These are phyloP conservation scores for Masticophis lateralis DNA, from an alignment of 2,797 vertebrate species.

Conservation along the genomic window DNA sequence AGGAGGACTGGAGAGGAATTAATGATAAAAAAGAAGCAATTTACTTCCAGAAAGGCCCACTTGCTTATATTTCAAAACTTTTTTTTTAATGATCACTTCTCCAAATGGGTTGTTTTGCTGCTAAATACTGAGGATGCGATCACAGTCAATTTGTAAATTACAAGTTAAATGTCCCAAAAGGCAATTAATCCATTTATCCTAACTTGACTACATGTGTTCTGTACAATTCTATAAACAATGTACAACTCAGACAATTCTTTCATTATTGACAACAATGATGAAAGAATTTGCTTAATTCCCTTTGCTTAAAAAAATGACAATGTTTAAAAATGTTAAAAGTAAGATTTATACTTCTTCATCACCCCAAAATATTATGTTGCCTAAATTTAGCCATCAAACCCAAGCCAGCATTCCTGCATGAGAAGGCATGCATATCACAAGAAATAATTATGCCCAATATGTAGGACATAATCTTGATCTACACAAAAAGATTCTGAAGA, in stretches of 20 bases:
- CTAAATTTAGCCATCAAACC: background rate
- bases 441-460: background rate
- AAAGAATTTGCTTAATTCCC: background rate
- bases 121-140: background rate
- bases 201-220: background rate
- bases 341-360: conserved; percentile 25
- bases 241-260: conserved; percentile 39
- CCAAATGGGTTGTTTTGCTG: background rate
- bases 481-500: background rate
- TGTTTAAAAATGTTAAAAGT: background rate
- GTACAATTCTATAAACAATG: background rate
- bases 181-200: background rate
- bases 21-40: background rate
- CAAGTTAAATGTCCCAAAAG: background rate
- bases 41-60: background rate
- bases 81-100: background rate
- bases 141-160: background rate
- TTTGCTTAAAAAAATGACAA: conserved; percentile 28
- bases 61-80: background rate
- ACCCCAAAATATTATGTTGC: background rate
- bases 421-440: background rate
- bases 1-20: background rate
- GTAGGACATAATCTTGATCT: background rate
- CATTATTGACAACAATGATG: background rate
- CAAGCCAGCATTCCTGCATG: background rate